phyloP scores from a whole-genome alignment of 2,113 vertebrate species.

The Cyanistes caeruleus region DNA sequence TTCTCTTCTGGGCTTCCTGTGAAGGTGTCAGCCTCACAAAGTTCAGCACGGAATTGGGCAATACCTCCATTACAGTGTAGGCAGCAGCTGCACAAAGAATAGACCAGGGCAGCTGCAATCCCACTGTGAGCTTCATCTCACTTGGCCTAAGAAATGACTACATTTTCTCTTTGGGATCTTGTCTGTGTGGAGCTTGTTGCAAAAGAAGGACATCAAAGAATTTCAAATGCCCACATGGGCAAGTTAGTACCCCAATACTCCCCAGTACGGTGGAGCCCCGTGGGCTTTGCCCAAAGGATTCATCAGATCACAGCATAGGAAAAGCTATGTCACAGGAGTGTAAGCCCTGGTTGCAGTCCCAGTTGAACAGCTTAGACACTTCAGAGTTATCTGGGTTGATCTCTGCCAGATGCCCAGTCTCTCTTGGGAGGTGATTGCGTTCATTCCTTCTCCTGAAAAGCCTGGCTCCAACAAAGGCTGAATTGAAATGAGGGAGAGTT shows the following conservation, averaged over 20 bases:
- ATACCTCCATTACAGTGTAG: background rate
- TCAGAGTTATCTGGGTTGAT: background rate
- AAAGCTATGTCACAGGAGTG: background rate
- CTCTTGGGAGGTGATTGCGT: background rate
- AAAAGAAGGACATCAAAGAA: background rate
- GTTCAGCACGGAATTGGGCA: background rate
- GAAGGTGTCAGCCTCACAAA: background rate
- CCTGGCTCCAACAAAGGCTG: background rate
- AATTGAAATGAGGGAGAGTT: background rate
- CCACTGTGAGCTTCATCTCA: background rate
- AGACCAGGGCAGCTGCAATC: background rate
- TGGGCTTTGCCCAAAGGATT: background rate
- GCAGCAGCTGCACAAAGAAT: background rate
- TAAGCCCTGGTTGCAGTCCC: background rate
- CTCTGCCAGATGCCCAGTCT: background rate
- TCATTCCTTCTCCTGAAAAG: background rate
- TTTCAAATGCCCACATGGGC: background rate
- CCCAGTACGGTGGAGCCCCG: accelerated
- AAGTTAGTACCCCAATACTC: background rate
- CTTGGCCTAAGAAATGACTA: background rate
- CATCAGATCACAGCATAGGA: background rate
- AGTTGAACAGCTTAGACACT: background rate
- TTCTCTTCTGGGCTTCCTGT: background rate
- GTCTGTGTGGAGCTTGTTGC: background rate
- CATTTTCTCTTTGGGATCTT: background rate